phyloP scores from a whole-genome alignment of 2,113 vertebrate species.

The Oncorhynchus keta region DNA sequence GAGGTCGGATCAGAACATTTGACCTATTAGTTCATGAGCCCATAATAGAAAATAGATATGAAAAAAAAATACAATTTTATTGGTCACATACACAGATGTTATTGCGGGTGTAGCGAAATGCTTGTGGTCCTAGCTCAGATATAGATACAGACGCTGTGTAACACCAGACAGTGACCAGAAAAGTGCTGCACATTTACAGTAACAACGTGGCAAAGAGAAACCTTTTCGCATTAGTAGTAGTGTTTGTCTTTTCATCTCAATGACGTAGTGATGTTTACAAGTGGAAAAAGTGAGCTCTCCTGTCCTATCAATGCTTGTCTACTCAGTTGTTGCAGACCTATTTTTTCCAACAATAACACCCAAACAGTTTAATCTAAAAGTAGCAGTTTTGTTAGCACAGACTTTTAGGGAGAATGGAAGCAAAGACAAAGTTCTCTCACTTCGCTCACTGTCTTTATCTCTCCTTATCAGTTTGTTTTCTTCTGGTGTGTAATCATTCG shows the following conservation, averaged over 20 bases:
- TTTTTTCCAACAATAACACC: conserved; percentile 75
- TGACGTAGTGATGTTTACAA: conserved; percentile 36
- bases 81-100: no score
- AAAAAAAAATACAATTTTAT: no score
- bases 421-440: not conserved
- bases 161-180: no score
- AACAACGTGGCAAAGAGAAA: not conserved
- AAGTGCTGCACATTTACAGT: not conserved
- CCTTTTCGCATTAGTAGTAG: not conserved
- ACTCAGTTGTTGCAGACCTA: conserved; percentile 71
- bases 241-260: not conserved
- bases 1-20: not conserved
- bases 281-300: conserved; percentile 40
- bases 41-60: not conserved
- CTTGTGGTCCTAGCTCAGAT: not conserved
- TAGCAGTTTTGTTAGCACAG: conserved; percentile 20
- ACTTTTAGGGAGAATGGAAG: conserved; percentile 1
- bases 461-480: not conserved
- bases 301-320: conserved; percentile 23
- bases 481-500: not conserved
- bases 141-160: no score
- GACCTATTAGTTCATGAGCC: not conserved
- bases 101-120: no score
- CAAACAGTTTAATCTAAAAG: conserved; percentile 48
- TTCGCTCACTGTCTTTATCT: not conserved